These are phyloP conservation scores for Ivindomyrus marchei DNA, from an alignment of 2,113 vertebrate species.

Conservation along the genomic window DNA sequence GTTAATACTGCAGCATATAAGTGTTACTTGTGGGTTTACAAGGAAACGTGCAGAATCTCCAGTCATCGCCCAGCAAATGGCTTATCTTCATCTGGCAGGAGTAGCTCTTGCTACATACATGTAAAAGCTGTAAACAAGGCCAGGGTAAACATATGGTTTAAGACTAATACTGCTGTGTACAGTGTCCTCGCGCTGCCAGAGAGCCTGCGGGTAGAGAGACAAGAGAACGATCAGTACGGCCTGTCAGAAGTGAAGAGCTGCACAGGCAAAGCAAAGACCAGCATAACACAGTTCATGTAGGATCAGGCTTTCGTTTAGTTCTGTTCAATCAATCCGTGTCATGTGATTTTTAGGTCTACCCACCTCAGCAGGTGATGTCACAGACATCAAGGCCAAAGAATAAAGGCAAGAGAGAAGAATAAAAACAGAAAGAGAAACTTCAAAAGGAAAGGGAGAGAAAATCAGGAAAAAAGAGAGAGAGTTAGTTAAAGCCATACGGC, in stretches of 20 bases:
- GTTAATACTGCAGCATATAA: slow-evolving; percentile 69
- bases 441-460: slow-evolving; percentile 40
- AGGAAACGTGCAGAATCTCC: slow-evolving; percentile 55
- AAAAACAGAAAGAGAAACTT: slow-evolving; percentile 99
- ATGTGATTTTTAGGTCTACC: slow-evolving; percentile 47
- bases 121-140: slow-evolving; percentile 64
- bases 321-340: background rate
- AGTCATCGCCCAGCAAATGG: slow-evolving; percentile 49
- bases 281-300: background rate
- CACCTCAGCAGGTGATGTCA: slow-evolving; percentile 84
- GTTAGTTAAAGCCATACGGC: background rate
- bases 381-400: slow-evolving; percentile 99
- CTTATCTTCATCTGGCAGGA: slow-evolving; percentile 58
- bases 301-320: background rate
- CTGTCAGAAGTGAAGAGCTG: background rate
- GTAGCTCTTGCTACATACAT: slow-evolving; percentile 56
- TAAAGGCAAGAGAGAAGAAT: slow-evolving; percentile 99
- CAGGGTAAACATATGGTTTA: slow-evolving; percentile 65
- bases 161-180: slow-evolving; percentile 55
- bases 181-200: slow-evolving; percentile 56
- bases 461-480: background rate
- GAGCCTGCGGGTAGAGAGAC: slow-evolving; percentile 59
- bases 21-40: slow-evolving; percentile 50
- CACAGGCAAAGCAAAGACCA: background rate
- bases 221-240: background rate